Base-by-base conservation (phyloP, 2,888 invertebrate species). In the Aelia acuminata region DNA sequence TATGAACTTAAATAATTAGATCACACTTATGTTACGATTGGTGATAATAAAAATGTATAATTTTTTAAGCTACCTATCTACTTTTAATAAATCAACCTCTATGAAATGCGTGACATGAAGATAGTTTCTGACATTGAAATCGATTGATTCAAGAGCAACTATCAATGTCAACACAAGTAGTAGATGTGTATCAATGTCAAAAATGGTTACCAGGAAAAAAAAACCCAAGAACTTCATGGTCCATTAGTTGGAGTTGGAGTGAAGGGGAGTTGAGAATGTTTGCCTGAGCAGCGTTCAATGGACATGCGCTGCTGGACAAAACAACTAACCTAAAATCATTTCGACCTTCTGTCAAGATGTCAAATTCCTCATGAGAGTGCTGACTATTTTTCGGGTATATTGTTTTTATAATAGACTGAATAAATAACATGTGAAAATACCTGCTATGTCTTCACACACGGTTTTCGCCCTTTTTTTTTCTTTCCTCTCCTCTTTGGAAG, bases 141-240 rank as follows among this genome's bases (percentile, higher is more conserved):
- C 31, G 3, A 63, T 63, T 63, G 31, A 63, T 63, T 63, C 63
- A 70, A 70, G 63, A 70, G 7, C 63, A 18, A 20, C 31, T 5
- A 15, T 20, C 63, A 70, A 35, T 70, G 35, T 7, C 63, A 35
- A 70, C 63, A 13, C 57, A 8, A 57, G 26, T 26, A 3, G 57
- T 4, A 35, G 18, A 70, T 63, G 63, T 35, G 63, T 70, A 70
- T 70, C 63, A 70, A 70, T 70, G 35, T 35, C 63, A 70, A 20
- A 35, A 35, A 20, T 70, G 63, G 31, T 15, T 8, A 7, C 5
- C 18, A 35, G 1, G 8, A 70, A 18, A 31, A 35, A 70, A 70
- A 31, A 70, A n/a, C n/a, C 15, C 63, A 35, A 31, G 63, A 70
- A 70, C 63, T 35, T 70, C 63, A 70, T 35, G 63, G 63, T 70